Evolutionary conservation across 2,797 vertebrate genomes (phyloP).

Genomic region (Brachymystax lenok): DNA sequence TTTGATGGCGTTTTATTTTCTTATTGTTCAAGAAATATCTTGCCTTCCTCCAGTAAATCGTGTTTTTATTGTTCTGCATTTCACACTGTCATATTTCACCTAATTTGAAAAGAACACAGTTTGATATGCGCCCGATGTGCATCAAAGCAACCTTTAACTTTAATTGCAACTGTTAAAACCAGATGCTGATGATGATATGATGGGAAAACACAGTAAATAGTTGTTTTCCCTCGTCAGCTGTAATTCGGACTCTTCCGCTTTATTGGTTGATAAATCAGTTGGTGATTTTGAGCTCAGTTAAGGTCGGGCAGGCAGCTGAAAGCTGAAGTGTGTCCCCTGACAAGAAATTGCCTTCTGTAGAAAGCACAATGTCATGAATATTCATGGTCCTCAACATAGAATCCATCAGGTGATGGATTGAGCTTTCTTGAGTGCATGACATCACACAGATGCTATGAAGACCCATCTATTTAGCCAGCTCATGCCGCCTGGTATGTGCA

Average conservation of each 20-base stretch:
- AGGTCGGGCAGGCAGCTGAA: not conserved
- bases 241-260: conserved; percentile 47
- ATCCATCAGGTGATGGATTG: too few relatives aligned
- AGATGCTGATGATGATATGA: conserved; percentile 59
- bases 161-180: conserved; percentile 59
- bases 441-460: too few relatives aligned
- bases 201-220: conserved; percentile 57
- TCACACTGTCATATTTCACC: conserved; percentile 51
- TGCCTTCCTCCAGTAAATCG: conserved; percentile 67
- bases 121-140: not conserved
- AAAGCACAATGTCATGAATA: too few relatives aligned
- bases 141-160: conserved; percentile 1
- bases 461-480: too few relatives aligned
- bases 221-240: conserved; percentile 46
- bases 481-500: too few relatives aligned
- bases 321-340: conserved; percentile 1
- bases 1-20: conserved; percentile 75
- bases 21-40: conserved; percentile 73
- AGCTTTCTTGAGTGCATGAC: too few relatives aligned
- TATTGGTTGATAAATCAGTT: conserved; percentile 52
- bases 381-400: too few relatives aligned
- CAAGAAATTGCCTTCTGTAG: not conserved
- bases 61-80: too few relatives aligned
- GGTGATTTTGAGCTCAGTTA: conserved; percentile 29
- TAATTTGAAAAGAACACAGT: conserved; percentile 43